Evolutionary conservation across 2,113 vertebrate genomes (phyloP), one percentile per base, ranked within the genome.

Genomic region (Orientallactaga bullata): DNA sequence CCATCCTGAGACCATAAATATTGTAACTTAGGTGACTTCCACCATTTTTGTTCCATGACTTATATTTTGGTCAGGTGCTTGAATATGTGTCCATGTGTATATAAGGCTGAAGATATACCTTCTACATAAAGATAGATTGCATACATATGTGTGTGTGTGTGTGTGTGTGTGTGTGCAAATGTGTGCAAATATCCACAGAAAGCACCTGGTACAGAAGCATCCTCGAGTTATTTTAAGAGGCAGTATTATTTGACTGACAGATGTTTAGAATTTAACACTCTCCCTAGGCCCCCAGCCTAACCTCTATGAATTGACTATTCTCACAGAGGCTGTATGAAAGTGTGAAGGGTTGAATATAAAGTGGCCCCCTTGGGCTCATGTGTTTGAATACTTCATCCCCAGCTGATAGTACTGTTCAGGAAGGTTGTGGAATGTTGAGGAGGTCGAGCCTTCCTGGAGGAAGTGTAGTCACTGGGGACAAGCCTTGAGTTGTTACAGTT

Each of bases 1-100:
- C 96, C 96, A 58, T 96, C 94, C 88, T 97, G 87, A 37, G 93
- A 95, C 97, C 96, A 97, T 98, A 98, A 98, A 98, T 98, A 98
- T 97, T 96, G 28, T 97, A 98, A 97, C 96, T 98, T 97, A 95
- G 97, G 97, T 95, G 95, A 97, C 87, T 93, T 95, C 94, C 96
- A 82, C 96, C 93, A 91, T 97, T 97, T 97, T 95, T 96, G 82
- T 97, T 94, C 93, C 95, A 96, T 97, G 90, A 95, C 96, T 96
- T 96, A 95, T 97, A 95, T 85, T 85, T 47, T 86, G 83, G 72
- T 24, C 84, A 92, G 96, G 89, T 94, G 79, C 80, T 89, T 94
- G 28, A 92, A 51, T 94, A 37, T 85, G 74, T 95, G 83, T 95
- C 95, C 94, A 95, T 95, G 85, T 93, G 80, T 61, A 78, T 83